Evolutionary conservation across 2,888 invertebrate genomes (phyloP).

Genomic region (Euspilapteryx auroguttella): DNA sequence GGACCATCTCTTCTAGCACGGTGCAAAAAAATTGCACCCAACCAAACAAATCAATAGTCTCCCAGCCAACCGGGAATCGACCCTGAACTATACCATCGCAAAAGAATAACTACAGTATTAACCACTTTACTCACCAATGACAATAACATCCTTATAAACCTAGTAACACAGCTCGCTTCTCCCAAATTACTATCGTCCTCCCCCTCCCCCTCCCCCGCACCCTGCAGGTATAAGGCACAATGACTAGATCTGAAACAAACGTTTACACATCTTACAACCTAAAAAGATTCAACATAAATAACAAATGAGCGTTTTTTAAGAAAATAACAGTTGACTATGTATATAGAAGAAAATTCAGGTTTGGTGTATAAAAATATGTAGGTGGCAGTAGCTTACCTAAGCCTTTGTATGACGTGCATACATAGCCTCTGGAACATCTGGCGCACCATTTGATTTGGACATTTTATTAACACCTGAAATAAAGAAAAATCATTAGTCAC

Average conservation of each 20-base stretch:
- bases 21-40: too few relatives aligned
- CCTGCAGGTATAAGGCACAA: slow-evolving; percentile 65
- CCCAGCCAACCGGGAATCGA: too few relatives aligned
- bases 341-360: too few relatives aligned
- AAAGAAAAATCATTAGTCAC: slow-evolving; percentile 5
- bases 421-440: slow-evolving; percentile 96
- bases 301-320: too few relatives aligned
- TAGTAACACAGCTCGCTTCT: slow-evolving; percentile 86
- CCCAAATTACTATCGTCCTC: slow-evolving; percentile 66
- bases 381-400: slow-evolving; percentile 74
- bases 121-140: slow-evolving; percentile 75
- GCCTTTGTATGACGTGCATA: slow-evolving; percentile 90
- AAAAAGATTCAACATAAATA: too few relatives aligned
- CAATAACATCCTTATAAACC: slow-evolving; percentile 87
- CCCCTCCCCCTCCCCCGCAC: slow-evolving; percentile 48
- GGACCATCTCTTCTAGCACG: too few relatives aligned
- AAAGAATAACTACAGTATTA: too few relatives aligned
- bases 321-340: too few relatives aligned
- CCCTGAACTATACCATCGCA: too few relatives aligned
- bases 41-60: too few relatives aligned
- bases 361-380: too few relatives aligned
- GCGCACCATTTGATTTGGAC: slow-evolving; percentile 95
- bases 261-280: too few relatives aligned
- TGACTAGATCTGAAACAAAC: slow-evolving; percentile 60
- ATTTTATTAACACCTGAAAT: slow-evolving; percentile 83